phyloP scores from a whole-genome alignment of 2,113 vertebrate genomes.

The Grus americana region DNA sequence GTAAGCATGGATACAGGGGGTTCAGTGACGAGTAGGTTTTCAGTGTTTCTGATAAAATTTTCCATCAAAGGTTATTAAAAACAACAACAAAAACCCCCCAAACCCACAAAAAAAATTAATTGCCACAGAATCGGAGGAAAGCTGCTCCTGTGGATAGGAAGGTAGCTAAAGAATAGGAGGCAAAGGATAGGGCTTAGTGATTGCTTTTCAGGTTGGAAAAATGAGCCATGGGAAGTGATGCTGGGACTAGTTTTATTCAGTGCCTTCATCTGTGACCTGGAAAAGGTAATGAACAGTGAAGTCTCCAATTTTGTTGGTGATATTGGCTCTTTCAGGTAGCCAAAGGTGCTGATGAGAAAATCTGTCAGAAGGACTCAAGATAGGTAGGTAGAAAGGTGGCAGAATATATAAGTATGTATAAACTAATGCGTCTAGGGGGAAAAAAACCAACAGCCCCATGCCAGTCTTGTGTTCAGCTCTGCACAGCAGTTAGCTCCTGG shows the following conservation, averaged over 20 bases:
- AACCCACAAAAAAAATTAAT: background rate
- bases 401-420: background rate
- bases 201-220: background rate
- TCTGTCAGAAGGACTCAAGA: background rate
- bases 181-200: background rate
- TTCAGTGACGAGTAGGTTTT: background rate
- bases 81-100: background rate
- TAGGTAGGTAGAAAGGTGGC: background rate
- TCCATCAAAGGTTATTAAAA: background rate
- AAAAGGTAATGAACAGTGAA: constrained; percentile 26
- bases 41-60: background rate
- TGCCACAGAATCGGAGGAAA: background rate
- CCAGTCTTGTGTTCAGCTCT: background rate
- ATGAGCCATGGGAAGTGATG: background rate
- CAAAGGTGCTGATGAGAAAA: constrained; percentile 35
- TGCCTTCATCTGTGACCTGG: background rate
- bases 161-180: background rate
- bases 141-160: background rate
- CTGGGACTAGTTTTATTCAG: background rate
- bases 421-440: background rate
- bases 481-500: background rate
- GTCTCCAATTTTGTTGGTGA: background rate
- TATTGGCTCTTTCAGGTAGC: background rate
- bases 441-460: rapidly evolving
- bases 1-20: background rate